Evolutionary conservation across 2,113 vertebrate genomes (phyloP).

Genomic region (Vimba vimba): DNA sequence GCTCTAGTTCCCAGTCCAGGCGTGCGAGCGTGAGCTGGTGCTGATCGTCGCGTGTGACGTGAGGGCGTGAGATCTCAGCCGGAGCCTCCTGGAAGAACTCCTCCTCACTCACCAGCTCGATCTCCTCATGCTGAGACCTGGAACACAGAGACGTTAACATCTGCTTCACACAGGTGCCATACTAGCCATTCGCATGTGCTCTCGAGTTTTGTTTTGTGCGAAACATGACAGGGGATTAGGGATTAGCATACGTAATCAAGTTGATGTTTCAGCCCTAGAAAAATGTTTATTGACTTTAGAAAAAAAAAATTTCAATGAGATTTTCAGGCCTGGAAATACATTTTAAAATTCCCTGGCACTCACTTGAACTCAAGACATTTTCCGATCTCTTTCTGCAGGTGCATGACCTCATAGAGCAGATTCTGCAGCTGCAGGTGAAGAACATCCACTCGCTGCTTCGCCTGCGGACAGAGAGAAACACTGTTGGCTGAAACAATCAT

Average conservation of each 20-base stretch:
- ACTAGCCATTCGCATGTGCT: no score
- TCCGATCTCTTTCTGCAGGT: conserved; percentile 98
- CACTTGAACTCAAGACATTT: conserved; percentile 98
- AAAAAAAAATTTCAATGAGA: no score
- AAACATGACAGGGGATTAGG: no score
- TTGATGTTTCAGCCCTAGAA: no score
- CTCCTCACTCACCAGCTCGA: conserved; percentile 89
- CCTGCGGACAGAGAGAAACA: conserved; percentile 68
- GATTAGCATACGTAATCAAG: no score
- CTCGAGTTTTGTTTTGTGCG: no score
- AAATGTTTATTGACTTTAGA: neutral
- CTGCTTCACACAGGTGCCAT: no score
- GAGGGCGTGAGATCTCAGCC: conserved; percentile 84
- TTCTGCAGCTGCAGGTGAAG: conserved; percentile 98
- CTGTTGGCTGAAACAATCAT: neutral
- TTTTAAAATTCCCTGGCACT: conserved; percentile 63
- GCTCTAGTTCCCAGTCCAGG: conserved; percentile 98
- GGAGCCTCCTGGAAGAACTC: conserved; percentile 93
- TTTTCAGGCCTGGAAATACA: neutral
- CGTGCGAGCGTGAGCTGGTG: conserved; percentile 95
- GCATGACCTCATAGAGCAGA: conserved; percentile 96
- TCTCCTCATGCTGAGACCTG: conserved; percentile 97
- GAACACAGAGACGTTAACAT: conserved; percentile 1
- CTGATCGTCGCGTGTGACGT: conserved; percentile 85
- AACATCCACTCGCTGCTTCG: conserved; percentile 94